Conservation (phyloP, 1,140 invertebrate species). For the Drosophila tristis region DNA sequence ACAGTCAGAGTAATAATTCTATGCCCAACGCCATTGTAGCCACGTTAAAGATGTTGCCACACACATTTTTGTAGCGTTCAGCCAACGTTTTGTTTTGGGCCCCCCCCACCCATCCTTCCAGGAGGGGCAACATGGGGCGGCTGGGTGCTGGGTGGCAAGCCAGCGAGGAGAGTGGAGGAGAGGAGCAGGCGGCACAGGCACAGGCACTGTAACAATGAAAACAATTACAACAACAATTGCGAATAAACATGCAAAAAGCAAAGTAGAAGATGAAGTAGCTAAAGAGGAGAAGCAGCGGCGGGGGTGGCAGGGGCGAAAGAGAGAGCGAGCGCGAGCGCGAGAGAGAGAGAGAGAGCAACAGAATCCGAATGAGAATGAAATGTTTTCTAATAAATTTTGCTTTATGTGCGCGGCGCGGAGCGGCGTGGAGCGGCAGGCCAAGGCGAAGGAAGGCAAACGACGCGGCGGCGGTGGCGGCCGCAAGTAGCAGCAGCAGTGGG, state of each 20-base stretch:
- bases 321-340: slow-evolving; percentile 6
- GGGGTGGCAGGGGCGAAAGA: neutral
- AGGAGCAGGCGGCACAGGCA: no score
- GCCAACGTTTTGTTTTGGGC: slow-evolving; percentile 29
- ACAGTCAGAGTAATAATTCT: slow-evolving; percentile 70
- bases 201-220: slow-evolving; percentile 69
- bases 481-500: neutral
- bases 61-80: slow-evolving; percentile 41
- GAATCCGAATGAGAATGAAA: slow-evolving; percentile 73
- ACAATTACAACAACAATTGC: slow-evolving; percentile 83
- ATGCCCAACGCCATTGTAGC: slow-evolving; percentile 72
- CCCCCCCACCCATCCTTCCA: slow-evolving; percentile 11
- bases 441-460: neutral
- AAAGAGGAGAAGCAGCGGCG: neutral
- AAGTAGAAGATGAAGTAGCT: slow-evolving; percentile 80
- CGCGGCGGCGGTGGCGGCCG: neutral
- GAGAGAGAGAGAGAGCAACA: slow-evolving; percentile 29
- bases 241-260: slow-evolving; percentile 83
- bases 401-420: slow-evolving; percentile 73
- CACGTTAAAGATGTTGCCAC: slow-evolving; percentile 81
- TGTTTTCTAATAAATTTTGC: slow-evolving; percentile 83
- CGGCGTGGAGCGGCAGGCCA: no score
- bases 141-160: no score
- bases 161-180: neutral
- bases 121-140: neutral